Evolutionary conservation across 2,113 vertebrate species (phyloP).

Genomic region (Athene noctua): DNA sequence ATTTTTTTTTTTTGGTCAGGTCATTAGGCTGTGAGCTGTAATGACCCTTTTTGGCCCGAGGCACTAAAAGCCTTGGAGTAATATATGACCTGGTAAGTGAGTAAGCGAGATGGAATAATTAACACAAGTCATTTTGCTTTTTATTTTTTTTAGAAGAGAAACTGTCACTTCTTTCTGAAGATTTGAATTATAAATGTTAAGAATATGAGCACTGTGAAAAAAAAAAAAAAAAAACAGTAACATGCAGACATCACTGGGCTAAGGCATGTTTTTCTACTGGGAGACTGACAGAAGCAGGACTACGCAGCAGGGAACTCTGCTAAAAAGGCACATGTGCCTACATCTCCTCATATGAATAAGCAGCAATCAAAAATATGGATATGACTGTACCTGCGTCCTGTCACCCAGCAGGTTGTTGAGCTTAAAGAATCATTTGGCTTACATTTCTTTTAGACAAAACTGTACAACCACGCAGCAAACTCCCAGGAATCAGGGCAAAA

Average conservation of each 20-base stretch:
- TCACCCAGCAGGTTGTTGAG: neutral
- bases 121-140: neutral
- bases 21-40: neutral
- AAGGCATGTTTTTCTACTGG: neutral
- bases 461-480: neutral
- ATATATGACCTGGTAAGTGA: neutral
- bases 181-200: conserved; percentile 4
- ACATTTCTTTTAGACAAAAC: neutral
- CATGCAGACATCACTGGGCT: neutral
- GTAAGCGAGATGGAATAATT: neutral
- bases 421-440: neutral
- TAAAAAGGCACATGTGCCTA: neutral
- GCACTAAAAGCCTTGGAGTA: conserved; percentile 25
- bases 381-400: neutral
- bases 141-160: conserved; percentile 31
- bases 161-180: conserved; percentile 16
- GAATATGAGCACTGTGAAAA: neutral
- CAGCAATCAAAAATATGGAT: neutral
- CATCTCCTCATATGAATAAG: neutral
- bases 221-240: neutral
- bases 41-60: conserved; percentile 28
- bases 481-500: neutral
- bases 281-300: conserved; percentile 3
- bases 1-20: neutral
- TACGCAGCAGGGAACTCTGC: neutral